These are phyloP conservation scores for Limnephilus rhombicus DNA, from an alignment of 2,888 invertebrate genomes.

Conservation along the genomic window DNA sequence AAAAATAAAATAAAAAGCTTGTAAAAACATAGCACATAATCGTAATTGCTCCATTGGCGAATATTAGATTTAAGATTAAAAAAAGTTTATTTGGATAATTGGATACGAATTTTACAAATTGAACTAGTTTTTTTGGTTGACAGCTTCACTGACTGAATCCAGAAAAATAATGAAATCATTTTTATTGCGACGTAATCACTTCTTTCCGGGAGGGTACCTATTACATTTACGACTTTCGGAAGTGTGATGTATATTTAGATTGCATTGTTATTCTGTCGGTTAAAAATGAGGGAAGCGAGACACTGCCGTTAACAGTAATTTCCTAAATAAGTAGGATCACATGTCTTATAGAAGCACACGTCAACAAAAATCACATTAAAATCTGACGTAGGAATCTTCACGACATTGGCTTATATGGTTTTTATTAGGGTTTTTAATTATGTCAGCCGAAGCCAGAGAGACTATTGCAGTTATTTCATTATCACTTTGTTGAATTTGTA, in stretches of 20 bases:
- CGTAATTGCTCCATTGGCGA: neutral
- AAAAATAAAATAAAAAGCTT: neutral
- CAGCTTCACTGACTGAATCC: neutral
- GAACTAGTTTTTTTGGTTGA: neutral
- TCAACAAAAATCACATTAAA: neutral
- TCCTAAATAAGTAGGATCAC: neutral
- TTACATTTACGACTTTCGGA: neutral
- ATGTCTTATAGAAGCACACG: neutral
- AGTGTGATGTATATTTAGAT: neutral
- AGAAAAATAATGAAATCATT: neutral
- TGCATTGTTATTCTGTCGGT: neutral
- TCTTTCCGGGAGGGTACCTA: neutral
- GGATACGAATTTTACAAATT: neutral
- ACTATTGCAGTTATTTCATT: neutral
- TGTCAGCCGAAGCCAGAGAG: neutral
- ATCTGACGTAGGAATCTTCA: too few relatives aligned
- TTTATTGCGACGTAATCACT: neutral
- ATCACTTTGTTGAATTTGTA: too few relatives aligned
- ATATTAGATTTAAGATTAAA: neutral
- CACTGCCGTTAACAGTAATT: neutral
- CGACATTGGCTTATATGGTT: too few relatives aligned
- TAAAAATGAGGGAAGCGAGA: neutral
- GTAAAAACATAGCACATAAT: neutral
- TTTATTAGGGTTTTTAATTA: neutral
- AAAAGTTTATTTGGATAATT: neutral